A percentile compares a stretch with the other conserved stretches of the same genome.
Evolutionary conservation across 2,797 vertebrate genomes (phyloP).

Genomic region (Pseudomugil tenellus): DNA sequence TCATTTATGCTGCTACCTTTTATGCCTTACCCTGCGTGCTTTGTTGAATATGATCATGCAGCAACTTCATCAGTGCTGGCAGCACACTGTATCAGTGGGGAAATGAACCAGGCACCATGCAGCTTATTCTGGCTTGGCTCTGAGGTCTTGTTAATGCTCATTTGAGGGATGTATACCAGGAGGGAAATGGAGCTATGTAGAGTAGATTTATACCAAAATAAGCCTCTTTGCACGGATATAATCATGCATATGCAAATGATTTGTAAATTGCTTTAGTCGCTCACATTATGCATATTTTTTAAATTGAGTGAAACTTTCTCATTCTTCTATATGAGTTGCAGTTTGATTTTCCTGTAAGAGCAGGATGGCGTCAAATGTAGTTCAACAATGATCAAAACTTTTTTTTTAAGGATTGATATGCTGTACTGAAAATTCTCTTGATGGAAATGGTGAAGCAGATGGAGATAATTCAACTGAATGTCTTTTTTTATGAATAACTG

Average conservation of each 20-base stretch:
- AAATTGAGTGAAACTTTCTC: slow-evolving; percentile 3
- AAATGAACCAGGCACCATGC: slow-evolving; percentile 52
- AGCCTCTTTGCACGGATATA: slow-evolving; percentile 47
- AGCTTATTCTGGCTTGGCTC: slow-evolving; percentile 46
- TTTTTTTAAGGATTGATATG: background rate
- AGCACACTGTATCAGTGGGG: slow-evolving; percentile 59
- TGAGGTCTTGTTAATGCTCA: slow-evolving; percentile 60
- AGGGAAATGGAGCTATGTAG: slow-evolving; percentile 29
- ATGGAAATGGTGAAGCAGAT: background rate
- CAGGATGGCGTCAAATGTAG: background rate
- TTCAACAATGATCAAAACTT: background rate
- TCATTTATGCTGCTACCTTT: slow-evolving; percentile 44
- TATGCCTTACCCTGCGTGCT: slow-evolving; percentile 44
- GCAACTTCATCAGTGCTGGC: slow-evolving; percentile 64
- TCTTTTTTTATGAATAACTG: too few species aligned
- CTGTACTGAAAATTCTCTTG: background rate
- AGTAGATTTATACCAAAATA: slow-evolving; percentile 44
- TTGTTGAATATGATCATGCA: slow-evolving; percentile 59
- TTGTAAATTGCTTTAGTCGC: slow-evolving; percentile 38
- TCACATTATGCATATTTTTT: slow-evolving; percentile 32
- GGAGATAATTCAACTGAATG: background rate
- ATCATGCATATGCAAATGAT: slow-evolving; percentile 42
- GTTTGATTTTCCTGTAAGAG: background rate
- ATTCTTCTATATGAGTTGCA: background rate
- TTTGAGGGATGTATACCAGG: slow-evolving; percentile 52